These are phyloP conservation scores for Glyphotaelius pellucidus DNA, from an alignment of 2,888 invertebrate species.

Conservation along the genomic window DNA sequence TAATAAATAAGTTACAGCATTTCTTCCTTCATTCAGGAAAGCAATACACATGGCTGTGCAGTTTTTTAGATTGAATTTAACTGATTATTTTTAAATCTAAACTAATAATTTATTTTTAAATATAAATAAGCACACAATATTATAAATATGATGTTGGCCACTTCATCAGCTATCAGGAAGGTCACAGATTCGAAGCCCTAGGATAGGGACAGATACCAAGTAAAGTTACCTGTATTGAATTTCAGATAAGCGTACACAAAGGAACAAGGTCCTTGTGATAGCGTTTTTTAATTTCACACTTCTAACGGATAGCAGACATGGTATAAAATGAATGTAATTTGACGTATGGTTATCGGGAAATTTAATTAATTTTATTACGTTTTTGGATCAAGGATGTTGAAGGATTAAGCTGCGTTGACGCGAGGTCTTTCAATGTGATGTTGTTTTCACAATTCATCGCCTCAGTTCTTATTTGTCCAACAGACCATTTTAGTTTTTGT, in stretches of 20 bases:
- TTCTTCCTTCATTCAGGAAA: no score
- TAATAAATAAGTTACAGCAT: no score
- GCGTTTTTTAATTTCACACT: not conserved
- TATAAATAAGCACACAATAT: not conserved
- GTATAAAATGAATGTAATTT: not conserved
- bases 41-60: not conserved
- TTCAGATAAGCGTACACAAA: not conserved
- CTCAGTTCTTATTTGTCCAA: no score
- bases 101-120: no score
- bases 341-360: not conserved
- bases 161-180: conserved; percentile 15
- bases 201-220: not conserved
- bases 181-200: not conserved
- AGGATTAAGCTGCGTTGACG: not conserved
- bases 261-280: conserved; percentile 27
- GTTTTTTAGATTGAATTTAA: not conserved
- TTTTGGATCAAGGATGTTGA: not conserved
- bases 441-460: not conserved
- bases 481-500: no score
- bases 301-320: not conserved
- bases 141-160: not conserved
- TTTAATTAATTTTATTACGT: not conserved
- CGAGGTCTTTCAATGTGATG: not conserved
- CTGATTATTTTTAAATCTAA: not conserved
- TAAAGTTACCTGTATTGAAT: conserved; percentile 8